These are phyloP conservation scores for Bombyx huttoni DNA, from an alignment of 2,888 invertebrate genomes.

Conservation along the genomic window DNA sequence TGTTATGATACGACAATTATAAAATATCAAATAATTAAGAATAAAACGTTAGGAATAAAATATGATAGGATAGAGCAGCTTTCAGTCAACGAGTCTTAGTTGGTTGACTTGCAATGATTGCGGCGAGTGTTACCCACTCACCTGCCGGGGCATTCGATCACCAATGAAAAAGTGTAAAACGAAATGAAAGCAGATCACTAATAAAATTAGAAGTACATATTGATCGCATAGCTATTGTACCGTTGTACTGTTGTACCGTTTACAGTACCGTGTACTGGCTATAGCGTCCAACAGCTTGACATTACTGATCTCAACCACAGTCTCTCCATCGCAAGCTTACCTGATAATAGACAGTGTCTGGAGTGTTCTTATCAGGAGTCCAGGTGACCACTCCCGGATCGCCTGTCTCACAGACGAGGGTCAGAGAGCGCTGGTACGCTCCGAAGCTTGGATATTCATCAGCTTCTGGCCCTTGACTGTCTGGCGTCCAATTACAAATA, in stretches of 20 bases:
- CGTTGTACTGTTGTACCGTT: too few species aligned
- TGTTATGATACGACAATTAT: too few species aligned
- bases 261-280: too few species aligned
- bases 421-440: constrained; percentile 88
- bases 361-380: constrained; percentile 89
- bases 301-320: too few species aligned
- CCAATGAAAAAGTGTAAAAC: too few species aligned
- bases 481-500: constrained; percentile 90
- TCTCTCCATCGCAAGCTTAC: constrained; percentile 43
- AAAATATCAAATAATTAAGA: background rate
- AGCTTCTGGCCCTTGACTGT: constrained; percentile 78
- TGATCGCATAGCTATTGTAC: too few species aligned
- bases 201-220: too few species aligned
- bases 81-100: background rate
- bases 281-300: too few species aligned
- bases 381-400: constrained; percentile 89
- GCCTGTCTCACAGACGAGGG: constrained; percentile 86
- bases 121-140: too few species aligned
- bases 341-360: constrained; percentile 94
- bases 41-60: background rate
- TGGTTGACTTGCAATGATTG: too few species aligned
- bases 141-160: too few species aligned
- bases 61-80: background rate
- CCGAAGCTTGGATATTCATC: constrained; percentile 91
- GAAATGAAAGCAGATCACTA: too few species aligned